These are phyloP conservation scores for Hirundo rustica DNA, from an alignment of 2,797 vertebrate species.

Conservation along the genomic window DNA sequence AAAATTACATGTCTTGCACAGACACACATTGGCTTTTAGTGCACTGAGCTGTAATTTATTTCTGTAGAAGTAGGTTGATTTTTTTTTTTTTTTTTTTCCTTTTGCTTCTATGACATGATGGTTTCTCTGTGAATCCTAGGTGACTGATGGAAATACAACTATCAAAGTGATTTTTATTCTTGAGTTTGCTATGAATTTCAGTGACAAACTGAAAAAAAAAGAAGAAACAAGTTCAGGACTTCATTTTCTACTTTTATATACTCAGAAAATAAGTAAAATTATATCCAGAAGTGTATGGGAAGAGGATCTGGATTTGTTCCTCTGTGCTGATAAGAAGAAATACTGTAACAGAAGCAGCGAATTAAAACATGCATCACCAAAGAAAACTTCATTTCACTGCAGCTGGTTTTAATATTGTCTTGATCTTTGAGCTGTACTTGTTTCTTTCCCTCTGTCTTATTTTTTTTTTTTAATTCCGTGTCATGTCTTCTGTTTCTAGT, in stretches of 20 bases:
- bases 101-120: neutral
- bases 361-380: neutral
- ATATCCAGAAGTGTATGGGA: neutral
- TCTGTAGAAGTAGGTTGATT: neutral
- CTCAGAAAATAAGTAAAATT: neutral
- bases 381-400: neutral
- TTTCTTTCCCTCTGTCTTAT: neutral
- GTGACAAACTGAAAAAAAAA: neutral
- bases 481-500: neutral
- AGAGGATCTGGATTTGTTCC: neutral
- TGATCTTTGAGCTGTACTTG: neutral
- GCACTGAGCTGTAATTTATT: neutral
- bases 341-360: neutral
- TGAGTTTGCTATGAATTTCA: neutral
- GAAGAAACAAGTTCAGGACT: neutral
- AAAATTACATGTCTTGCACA: neutral
- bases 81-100: neutral
- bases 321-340: neutral
- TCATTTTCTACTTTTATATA: neutral
- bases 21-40: neutral
- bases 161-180: neutral
- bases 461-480: fast-evolving
- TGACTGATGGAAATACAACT: neutral
- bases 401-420: neutral
- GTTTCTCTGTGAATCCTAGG: neutral